These are phyloP conservation scores for Copsychus sechellarum DNA, from an alignment of 2,113 vertebrate species.

Conservation along the genomic window DNA sequence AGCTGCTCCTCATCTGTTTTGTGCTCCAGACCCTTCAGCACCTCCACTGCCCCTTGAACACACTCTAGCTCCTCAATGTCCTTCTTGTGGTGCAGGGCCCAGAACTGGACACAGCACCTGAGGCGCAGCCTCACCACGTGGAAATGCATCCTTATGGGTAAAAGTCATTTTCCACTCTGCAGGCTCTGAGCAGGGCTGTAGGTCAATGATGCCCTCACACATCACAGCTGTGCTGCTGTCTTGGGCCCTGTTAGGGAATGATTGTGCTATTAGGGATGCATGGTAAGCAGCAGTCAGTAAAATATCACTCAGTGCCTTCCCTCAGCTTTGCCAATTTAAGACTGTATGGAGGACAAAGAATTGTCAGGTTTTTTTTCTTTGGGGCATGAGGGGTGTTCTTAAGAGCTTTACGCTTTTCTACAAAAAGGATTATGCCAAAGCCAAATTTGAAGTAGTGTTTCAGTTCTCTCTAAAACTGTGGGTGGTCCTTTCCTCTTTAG, in stretches of 20 bases:
- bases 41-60: not conserved
- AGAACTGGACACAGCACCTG: not conserved
- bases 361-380: not conserved
- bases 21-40: not conserved
- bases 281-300: not conserved
- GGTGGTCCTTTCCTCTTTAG: slow-evolving; percentile 21
- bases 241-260: not conserved
- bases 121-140: not conserved
- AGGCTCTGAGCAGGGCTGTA: not conserved
- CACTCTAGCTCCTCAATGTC: not conserved
- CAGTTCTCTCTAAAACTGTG: not conserved
- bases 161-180: not conserved
- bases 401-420: not conserved
- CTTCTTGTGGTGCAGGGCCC: no score
- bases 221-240: not conserved
- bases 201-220: not conserved
- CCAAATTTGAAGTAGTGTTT: slow-evolving; percentile 1
- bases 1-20: not conserved
- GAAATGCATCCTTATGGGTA: not conserved
- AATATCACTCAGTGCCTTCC: not conserved
- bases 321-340: not conserved
- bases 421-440: not conserved
- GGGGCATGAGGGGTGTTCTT: not conserved
- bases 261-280: not conserved
- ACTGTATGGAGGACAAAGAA: not conserved